Conservation (phyloP, 2,113 vertebrate species). For the Scophthalmus maximus region DNA sequence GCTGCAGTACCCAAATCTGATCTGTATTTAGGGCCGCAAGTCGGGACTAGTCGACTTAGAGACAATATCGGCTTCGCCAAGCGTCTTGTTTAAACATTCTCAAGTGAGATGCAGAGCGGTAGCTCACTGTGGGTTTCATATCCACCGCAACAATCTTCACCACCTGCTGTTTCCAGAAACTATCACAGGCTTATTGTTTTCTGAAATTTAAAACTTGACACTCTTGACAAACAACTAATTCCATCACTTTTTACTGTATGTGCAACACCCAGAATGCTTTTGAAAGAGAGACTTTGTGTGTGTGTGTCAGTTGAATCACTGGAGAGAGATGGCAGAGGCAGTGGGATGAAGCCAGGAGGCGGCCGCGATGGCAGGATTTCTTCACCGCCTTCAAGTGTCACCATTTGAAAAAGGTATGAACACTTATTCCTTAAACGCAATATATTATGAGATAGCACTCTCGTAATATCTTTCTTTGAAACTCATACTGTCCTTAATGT, state of each 20-base stretch:
- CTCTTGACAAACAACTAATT: not conserved
- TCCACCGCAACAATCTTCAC: not conserved
- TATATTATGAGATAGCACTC: no score
- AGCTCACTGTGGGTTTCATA: not conserved
- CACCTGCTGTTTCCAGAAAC: not conserved
- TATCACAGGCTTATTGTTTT: not conserved
- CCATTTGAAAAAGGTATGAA: no score
- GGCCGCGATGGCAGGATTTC: no score
- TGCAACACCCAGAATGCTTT: not conserved
- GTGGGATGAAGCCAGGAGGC: not conserved
- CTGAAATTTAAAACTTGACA: no score
- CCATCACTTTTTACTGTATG: not conserved
- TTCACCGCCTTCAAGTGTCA: no score
- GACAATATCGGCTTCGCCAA: constrained; percentile 4
- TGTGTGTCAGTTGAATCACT: not conserved
- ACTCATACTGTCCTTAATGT: no score
- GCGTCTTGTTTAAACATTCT: constrained; percentile 2
- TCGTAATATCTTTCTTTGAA: no score
- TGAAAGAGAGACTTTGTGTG: not conserved
- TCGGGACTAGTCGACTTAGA: not conserved
- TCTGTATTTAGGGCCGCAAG: constrained; percentile 7
- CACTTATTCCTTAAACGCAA: no score
- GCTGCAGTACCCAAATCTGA: not conserved
- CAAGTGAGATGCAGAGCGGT: not conserved
- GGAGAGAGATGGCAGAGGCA: no score